Percentiles rank a stretch among this genome's conserved stretches.
Evolutionary conservation across 2,113 vertebrate species (phyloP).

Genomic region (Callionymus lyra): DNA sequence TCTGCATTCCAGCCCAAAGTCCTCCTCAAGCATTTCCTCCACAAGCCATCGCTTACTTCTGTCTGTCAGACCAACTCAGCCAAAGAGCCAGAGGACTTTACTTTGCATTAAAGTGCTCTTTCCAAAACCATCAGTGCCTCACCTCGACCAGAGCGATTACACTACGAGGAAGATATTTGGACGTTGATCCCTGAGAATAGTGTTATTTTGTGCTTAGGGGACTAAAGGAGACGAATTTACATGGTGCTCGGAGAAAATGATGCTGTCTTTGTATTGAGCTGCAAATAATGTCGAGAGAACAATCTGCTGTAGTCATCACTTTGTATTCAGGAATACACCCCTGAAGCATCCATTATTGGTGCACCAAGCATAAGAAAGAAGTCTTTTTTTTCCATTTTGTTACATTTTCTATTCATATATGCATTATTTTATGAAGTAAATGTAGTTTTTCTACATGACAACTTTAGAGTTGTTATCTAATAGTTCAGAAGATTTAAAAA

Average conservation of each 20-base stretch:
- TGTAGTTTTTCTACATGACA: too few relatives aligned
- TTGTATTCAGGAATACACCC: too few relatives aligned
- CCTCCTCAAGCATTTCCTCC: constrained; percentile 47
- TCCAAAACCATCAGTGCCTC: constrained; percentile 55
- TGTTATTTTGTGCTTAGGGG: constrained; percentile 51
- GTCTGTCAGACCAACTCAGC: constrained; percentile 49
- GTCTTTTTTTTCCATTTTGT: too few relatives aligned
- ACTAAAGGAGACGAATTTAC: constrained; percentile 37
- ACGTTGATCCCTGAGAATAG: constrained; percentile 51
- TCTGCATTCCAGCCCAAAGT: constrained; percentile 50
- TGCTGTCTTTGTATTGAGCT: constrained; percentile 26
- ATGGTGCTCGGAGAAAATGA: constrained; percentile 33
- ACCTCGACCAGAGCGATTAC: constrained; percentile 54
- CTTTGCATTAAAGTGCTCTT: constrained; percentile 53
- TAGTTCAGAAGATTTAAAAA: too few relatives aligned
- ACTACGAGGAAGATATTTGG: constrained; percentile 48
- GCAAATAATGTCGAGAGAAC: not conserved
- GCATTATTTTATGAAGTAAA: too few relatives aligned
- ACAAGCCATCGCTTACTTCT: constrained; percentile 40
- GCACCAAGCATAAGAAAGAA: not conserved
- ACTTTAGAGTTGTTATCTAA: too few relatives aligned
- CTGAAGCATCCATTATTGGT: too few relatives aligned
- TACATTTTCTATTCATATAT: too few relatives aligned
- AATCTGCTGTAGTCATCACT: too few relatives aligned
- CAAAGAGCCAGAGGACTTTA: constrained; percentile 53